Conservation (phyloP, 2,888 invertebrate species). For the Dusona sp. region DNA sequence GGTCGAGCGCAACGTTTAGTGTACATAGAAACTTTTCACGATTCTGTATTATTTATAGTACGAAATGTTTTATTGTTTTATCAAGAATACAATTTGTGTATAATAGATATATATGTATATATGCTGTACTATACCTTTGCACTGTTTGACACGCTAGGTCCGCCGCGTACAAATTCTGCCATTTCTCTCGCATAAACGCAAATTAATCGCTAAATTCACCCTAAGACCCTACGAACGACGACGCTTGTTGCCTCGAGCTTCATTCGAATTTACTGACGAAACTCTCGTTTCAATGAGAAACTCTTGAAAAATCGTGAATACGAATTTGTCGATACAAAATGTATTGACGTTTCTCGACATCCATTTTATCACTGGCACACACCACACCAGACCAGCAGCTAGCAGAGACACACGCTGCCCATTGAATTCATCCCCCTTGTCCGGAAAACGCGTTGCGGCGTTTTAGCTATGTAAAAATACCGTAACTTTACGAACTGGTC, state of each 20-base stretch:
- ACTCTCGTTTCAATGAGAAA: conserved; percentile 51
- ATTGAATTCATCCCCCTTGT: conserved; percentile 22
- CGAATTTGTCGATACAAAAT: conserved; percentile 77
- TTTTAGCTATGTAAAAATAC: neutral
- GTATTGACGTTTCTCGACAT: conserved; percentile 83
- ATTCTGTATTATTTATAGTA: conserved; percentile 26
- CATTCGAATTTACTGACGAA: conserved; percentile 49
- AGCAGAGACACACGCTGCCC: conserved; percentile 46
- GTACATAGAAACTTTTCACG: neutral
- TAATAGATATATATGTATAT: conserved; percentile 14
- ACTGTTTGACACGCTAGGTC: conserved; percentile 84
- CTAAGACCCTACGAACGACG: conserved; percentile 61
- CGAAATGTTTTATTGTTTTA: conserved; percentile 26
- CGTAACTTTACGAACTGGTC: neutral
- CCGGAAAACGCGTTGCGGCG: conserved; percentile 22
- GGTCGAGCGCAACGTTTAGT: neutral
- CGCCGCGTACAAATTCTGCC: conserved; percentile 86
- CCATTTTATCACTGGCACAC: conserved; percentile 80
- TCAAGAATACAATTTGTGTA: conserved; percentile 9
- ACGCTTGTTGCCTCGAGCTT: conserved; percentile 28
- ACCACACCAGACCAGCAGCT: conserved; percentile 54
- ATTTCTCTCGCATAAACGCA: conserved; percentile 77
- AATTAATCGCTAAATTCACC: conserved; percentile 67
- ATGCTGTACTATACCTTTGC: conserved; percentile 81
- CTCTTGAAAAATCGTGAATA: conserved; percentile 76